A percentile compares a stretch with the other conserved stretches of the same genome.
These are phyloP conservation scores for Plutella xylostella DNA, from an alignment of 2,888 invertebrate species.

Conservation along the genomic window DNA sequence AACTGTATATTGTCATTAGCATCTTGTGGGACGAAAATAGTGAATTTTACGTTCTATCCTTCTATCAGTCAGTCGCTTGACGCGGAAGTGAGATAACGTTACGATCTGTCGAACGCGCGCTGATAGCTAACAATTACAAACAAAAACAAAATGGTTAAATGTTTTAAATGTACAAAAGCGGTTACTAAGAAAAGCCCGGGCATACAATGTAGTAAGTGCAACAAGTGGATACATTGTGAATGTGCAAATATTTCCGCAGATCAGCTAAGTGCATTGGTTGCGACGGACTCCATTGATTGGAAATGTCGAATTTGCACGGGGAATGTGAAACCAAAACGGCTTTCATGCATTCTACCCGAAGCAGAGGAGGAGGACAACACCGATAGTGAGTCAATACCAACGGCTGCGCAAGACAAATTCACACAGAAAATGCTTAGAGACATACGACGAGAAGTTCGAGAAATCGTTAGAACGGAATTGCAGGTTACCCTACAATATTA, in stretches of 20 bases:
- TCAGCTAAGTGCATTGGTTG: slow-evolving; percentile 13
- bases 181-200: slow-evolving; percentile 15
- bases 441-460: slow-evolving; percentile 10
- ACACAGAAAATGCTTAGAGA: slow-evolving; percentile 7
- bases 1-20: too few species aligned
- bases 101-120: too few species aligned
- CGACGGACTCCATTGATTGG: slow-evolving; percentile 18
- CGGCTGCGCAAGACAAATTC: not conserved
- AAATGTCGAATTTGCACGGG: slow-evolving; percentile 15
- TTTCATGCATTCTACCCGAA: slow-evolving; percentile 17
- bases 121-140: not conserved
- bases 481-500: slow-evolving; percentile 14
- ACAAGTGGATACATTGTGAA: slow-evolving; percentile 15
- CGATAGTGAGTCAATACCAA: not conserved
- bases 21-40: too few species aligned
- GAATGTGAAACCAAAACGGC: slow-evolving; percentile 11
- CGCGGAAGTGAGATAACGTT: too few species aligned
- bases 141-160: slow-evolving; percentile 7
- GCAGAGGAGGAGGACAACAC: slow-evolving; percentile 21
- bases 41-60: too few species aligned
- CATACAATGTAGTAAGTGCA: slow-evolving; percentile 16
- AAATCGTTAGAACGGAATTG: slow-evolving; percentile 9
- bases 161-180: slow-evolving; percentile 15
- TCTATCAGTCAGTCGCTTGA: too few species aligned
- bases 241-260: slow-evolving; percentile 16